Percentiles rank a stretch among this genome's conserved stretches.
Conservation (phyloP, 2,888 invertebrate genomes). For the Drosophila borealis region DNA sequence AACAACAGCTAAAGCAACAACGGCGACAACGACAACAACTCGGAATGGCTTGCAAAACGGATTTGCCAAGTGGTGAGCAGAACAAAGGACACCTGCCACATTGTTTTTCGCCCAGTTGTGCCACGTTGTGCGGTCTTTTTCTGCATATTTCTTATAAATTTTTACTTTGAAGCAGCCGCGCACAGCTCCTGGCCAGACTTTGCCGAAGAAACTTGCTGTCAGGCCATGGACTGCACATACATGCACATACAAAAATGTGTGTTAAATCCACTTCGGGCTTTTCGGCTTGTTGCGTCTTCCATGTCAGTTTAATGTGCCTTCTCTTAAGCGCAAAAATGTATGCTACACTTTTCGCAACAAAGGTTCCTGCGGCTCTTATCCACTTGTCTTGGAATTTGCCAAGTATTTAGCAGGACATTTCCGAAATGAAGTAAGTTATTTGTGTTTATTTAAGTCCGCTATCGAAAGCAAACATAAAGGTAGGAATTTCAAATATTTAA, state of each 20-base stretch:
- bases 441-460: neutral
- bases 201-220: conserved; percentile 41
- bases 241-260: conserved; percentile 20
- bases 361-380: conserved; percentile 8
- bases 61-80: conserved; percentile 79
- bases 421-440: neutral
- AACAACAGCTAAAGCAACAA: conserved; percentile 7
- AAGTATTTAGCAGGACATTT: conserved; percentile 13
- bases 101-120: conserved; percentile 48
- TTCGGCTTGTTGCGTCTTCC: conserved; percentile 29
- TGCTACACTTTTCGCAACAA: conserved; percentile 44
- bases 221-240: conserved; percentile 3
- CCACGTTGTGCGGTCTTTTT: conserved; percentile 57
- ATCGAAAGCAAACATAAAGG: neutral
- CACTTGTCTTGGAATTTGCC: conserved; percentile 8
- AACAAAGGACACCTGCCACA: conserved; percentile 81
- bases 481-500: neutral
- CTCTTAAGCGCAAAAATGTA: conserved; percentile 38
- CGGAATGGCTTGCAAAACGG: conserved; percentile 63
- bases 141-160: conserved; percentile 74
- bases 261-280: conserved; percentile 45
- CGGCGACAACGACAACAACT: conserved; percentile 15
- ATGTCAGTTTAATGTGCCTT: conserved; percentile 56
- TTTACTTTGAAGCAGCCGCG: conserved; percentile 65
- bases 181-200: conserved; percentile 41